Evolutionary conservation across 2,797 vertebrate genomes (phyloP).

Genomic region (Fratercula arctica): DNA sequence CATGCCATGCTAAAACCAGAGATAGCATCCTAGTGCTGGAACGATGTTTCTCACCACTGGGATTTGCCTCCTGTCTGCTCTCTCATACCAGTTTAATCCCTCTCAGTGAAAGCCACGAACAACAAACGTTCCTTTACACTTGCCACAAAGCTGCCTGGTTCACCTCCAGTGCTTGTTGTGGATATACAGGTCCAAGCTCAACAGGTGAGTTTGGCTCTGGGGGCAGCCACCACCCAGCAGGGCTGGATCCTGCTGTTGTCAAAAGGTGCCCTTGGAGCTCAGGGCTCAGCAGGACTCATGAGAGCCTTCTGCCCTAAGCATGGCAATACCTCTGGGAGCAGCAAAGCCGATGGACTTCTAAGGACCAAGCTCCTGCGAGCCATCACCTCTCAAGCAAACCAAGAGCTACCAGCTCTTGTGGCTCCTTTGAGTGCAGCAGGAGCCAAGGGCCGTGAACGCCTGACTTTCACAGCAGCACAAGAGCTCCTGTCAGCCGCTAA

Average conservation of each 20-base stretch:
- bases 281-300: neutral
- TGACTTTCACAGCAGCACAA: neutral
- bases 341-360: neutral
- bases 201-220: neutral
- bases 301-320: neutral
- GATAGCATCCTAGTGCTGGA: neutral
- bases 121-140: neutral
- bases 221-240: neutral
- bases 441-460: rapidly evolving
- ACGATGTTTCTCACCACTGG: neutral
- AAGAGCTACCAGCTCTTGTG: neutral
- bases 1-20: neutral
- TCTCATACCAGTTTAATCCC: neutral
- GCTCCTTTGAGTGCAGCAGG: neutral
- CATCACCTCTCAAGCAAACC: neutral
- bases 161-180: neutral
- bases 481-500: neutral
- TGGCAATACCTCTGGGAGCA: rapidly evolving
- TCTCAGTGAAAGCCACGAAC: neutral
- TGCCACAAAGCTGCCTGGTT: neutral
- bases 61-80: neutral
- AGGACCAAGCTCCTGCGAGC: neutral
- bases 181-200: neutral
- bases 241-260: neutral
- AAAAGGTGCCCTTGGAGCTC: neutral